These are phyloP conservation scores for Cryptotermes secundus DNA, from an alignment of 1,140 invertebrate genomes.

Conservation along the genomic window DNA sequence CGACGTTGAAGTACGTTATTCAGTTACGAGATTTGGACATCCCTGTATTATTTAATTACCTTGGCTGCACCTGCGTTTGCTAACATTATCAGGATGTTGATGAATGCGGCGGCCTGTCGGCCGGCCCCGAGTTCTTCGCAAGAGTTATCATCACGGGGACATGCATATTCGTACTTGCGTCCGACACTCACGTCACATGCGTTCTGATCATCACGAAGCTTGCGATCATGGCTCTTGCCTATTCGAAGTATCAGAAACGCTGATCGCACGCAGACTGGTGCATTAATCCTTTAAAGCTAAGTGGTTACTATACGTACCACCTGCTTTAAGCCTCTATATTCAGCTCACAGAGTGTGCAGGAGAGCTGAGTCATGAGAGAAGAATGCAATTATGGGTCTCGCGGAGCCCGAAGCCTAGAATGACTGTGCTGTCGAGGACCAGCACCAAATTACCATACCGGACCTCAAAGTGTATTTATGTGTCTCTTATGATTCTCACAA, in stretches of 20 bases:
- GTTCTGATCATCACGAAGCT: background rate
- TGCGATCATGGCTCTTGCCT: background rate
- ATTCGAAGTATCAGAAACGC: background rate
- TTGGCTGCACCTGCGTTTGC: constrained; percentile 12
- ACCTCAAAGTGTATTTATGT: too few relatives aligned
- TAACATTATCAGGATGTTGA: background rate
- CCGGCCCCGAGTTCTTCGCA: background rate
- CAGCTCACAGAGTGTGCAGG: too few relatives aligned
- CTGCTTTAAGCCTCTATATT: too few relatives aligned
- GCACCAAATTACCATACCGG: too few relatives aligned
- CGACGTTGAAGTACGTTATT: background rate
- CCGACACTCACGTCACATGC: background rate
- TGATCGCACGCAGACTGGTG: background rate
- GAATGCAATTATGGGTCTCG: too few relatives aligned
- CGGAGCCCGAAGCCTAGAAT: too few relatives aligned
- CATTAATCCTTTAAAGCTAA: too few relatives aligned
- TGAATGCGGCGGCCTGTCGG: background rate
- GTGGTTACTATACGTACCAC: too few relatives aligned
- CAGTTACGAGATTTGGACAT: background rate
- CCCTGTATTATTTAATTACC: constrained; percentile 11
- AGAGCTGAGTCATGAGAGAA: too few relatives aligned
- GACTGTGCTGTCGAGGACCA: too few relatives aligned
- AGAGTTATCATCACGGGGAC: background rate
- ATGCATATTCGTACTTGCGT: too few relatives aligned
- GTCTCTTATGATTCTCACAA: too few relatives aligned